Base-by-base conservation (phyloP, 1,140 invertebrate genomes). In the Formica exsecta region DNA sequence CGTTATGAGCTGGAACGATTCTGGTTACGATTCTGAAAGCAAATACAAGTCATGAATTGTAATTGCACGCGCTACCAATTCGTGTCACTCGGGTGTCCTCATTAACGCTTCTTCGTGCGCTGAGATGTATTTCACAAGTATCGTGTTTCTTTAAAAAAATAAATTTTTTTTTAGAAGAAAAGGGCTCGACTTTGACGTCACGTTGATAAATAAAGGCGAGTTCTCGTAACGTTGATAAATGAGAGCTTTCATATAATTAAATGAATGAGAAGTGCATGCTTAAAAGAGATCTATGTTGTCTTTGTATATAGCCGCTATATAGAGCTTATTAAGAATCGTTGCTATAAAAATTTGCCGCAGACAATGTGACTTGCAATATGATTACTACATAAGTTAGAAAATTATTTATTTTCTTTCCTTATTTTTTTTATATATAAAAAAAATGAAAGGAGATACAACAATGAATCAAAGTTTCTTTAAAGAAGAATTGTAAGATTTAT, bases 21-120 rank as follows among this genome's bases (percentile, higher is more conserved):
- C 19, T 73, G 66, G 59, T 59, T 57, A 22, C 54, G 25, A 81
- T 22, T 73, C 25, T 41, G 54, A 73, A 80, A 61, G 66, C 29
- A 84, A 80, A 62, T 36, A 86, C 86, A 64, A 64, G 41, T 61
- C 11, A 62, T 83, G 84, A 86, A 90, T 90, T 79, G 84, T 68
- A 22, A 89, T 83, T 41, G 68, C 64, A 87, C 62, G 86, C 75
- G 57, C 76, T 70, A 70, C 68, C 68, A 88, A 81, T 89, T 86
- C n/a, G 83, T 86, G 38, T 76, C 86, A 81, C 51, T 81, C 36
- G 54, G 38, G 19, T 81, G 66, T 81, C 51, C 66, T 81, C 66
- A 73, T 81, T 81, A 81, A 81, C 51, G 51, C 19, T 71, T 38
- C 59, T 22, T 6, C 64, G 11, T 29, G 51, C 29, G 13, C 29